Percentiles rank a stretch among this genome's conserved stretches.
These are phyloP conservation scores for Tenrec ecaudatus DNA, from an alignment of 2,113 vertebrate genomes.

Conservation along the genomic window DNA sequence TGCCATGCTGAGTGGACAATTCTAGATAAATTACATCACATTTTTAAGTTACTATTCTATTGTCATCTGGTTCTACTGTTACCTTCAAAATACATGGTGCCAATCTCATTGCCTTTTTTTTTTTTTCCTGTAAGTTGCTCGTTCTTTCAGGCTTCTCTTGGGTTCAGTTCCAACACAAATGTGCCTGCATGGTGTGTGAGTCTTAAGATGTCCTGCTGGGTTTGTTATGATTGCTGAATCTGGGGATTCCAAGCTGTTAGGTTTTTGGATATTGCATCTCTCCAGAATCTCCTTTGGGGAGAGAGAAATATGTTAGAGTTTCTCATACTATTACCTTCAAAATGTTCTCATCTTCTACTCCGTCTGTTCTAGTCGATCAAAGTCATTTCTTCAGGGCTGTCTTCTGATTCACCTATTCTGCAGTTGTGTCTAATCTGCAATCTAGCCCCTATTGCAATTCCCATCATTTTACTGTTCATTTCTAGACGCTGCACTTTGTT, in stretches of 20 bases:
- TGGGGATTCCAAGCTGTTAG: not conserved
- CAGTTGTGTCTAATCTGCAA: not conserved
- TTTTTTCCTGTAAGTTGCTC: not conserved
- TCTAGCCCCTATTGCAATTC: not conserved
- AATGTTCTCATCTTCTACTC: not conserved
- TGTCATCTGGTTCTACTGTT: not conserved
- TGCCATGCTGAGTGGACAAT: not conserved
- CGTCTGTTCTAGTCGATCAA: not conserved
- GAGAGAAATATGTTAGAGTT: not conserved
- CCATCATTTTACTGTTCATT: not conserved
- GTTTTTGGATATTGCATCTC: not conserved
- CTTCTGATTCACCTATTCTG: not conserved
- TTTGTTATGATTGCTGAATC: constrained; percentile 8
- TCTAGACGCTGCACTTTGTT: not conserved
- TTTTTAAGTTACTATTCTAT: not conserved
- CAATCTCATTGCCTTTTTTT: not conserved
- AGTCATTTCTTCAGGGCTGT: not conserved
- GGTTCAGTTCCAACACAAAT: not conserved
- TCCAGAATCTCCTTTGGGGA: not conserved
- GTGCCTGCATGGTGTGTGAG: not conserved
- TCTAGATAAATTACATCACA: not conserved
- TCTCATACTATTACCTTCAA: not conserved
- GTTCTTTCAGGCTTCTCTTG: not conserved
- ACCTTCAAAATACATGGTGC: not conserved
- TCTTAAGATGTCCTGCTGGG: not conserved